Evolutionary conservation across 92 coral and sea anemone genomes (phyloP).

Genomic region (Porites cylindrica): DNA sequence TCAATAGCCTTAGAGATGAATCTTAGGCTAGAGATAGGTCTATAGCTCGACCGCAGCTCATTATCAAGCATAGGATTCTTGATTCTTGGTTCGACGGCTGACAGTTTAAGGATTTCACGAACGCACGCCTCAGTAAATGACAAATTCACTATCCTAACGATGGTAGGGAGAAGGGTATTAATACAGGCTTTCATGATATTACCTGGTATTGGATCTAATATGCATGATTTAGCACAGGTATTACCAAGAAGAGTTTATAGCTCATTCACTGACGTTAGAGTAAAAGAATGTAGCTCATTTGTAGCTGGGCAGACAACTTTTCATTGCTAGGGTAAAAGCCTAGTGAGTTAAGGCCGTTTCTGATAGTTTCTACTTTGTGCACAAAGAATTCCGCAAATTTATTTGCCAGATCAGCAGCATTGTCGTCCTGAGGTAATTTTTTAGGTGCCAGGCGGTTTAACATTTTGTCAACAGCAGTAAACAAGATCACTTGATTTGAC

Average conservation of each 20-base stretch:
- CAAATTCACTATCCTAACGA: constrained; percentile 41
- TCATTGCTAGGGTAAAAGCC: not conserved
- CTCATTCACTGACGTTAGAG: not conserved
- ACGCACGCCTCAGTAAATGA: constrained; percentile 51
- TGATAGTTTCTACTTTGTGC: constrained; percentile 17
- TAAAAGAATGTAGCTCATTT: constrained; percentile 6
- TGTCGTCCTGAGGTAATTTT: constrained; percentile 24
- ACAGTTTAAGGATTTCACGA: constrained; percentile 34
- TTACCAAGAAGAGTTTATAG: constrained; percentile 4
- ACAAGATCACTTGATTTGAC: constrained; percentile 56
- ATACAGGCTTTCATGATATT: constrained; percentile 39
- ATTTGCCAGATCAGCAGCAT: constrained; percentile 28
- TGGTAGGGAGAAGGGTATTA: constrained; percentile 48
- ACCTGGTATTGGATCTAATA: constrained; percentile 55
- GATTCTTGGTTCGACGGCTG: constrained; percentile 26
- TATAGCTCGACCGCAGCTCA: constrained; percentile 38
- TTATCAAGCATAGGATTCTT: constrained; percentile 49
- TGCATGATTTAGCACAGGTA: constrained; percentile 36
- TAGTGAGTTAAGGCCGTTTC: constrained; percentile 14
- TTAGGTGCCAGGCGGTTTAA: constrained; percentile 22
- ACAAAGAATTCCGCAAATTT: constrained; percentile 33
- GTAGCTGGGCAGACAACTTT: not conserved
- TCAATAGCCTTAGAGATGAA: constrained; percentile 58
- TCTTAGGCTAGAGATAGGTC: not conserved
- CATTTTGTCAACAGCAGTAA: constrained; percentile 53